Conservation (phyloP, 2,797 vertebrate genomes). For the Naso thynnoides region DNA sequence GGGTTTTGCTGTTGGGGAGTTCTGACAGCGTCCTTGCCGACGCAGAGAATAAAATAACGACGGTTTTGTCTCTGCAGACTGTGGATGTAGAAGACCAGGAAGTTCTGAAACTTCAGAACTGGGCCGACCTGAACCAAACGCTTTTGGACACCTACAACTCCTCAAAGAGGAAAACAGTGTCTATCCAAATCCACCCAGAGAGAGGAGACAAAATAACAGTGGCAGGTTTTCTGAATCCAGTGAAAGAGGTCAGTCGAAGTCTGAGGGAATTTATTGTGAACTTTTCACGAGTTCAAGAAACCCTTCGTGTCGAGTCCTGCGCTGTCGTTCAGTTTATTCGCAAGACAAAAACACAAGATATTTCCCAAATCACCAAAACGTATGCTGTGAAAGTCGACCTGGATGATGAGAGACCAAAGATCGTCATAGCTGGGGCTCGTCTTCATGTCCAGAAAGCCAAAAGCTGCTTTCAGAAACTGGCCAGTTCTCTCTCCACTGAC, state of each 20-base stretch:
- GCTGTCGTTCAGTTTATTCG: conserved; percentile 81
- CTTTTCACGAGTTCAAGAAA: conserved; percentile 73
- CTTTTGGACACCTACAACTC: conserved; percentile 70
- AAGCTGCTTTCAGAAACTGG: conserved; percentile 55
- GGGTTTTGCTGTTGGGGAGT: conserved; percentile 75
- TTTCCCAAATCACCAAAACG: conserved; percentile 43
- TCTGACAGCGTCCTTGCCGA: conserved; percentile 70
- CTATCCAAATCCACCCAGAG: conserved; percentile 53
- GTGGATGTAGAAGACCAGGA: conserved; percentile 77
- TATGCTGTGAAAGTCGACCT: conserved; percentile 72
- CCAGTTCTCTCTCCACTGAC: conserved; percentile 63
- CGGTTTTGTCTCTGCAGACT: conserved; percentile 52
- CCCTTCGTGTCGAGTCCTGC: conserved; percentile 61
- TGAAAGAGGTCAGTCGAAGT: conserved; percentile 68
- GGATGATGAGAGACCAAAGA: conserved; percentile 53
- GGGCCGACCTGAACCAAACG: conserved; percentile 70
- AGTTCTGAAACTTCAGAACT: conserved; percentile 74
- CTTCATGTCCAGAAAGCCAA: conserved; percentile 72
- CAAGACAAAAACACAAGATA: conserved; percentile 69
- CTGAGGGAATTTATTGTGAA: conserved; percentile 82
- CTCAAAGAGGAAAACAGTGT: conserved; percentile 60
- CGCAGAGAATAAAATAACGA: conserved; percentile 81
- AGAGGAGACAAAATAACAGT: conserved; percentile 69
- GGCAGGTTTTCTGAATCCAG: conserved; percentile 79
- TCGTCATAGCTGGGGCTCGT: conserved; percentile 84